Percentiles rank a stretch among this genome's conserved stretches.
Conservation (phyloP, 2,113 vertebrate genomes). For the Prunella fulvescens region DNA sequence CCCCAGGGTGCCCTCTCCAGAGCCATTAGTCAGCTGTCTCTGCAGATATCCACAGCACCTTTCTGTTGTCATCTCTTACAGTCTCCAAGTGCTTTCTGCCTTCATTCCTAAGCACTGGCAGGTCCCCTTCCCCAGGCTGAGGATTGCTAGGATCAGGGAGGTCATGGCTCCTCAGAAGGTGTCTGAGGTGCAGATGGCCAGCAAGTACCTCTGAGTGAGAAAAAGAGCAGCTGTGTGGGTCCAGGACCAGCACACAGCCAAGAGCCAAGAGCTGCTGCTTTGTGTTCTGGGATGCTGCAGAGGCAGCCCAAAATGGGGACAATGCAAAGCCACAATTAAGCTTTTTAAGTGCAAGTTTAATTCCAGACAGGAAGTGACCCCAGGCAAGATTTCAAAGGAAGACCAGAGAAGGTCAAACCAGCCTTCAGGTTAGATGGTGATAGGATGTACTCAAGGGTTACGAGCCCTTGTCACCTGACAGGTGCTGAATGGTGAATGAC, state of each 20-base stretch:
- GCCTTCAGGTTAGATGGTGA: neutral
- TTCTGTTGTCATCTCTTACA: neutral
- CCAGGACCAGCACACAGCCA: neutral
- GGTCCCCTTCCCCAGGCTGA: neutral
- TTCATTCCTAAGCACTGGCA: accelerated
- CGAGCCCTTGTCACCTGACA: neutral
- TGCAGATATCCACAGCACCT: neutral
- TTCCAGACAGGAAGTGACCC: neutral
- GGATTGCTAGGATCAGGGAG: neutral
- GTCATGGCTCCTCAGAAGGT: neutral
- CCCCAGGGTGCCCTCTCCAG: neutral
- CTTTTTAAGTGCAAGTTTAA: neutral
- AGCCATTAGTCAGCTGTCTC: neutral
- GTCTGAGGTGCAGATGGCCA: neutral
- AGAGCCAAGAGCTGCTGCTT: neutral
- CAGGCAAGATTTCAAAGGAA: neutral
- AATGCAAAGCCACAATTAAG: neutral
- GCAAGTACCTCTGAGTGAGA: neutral
- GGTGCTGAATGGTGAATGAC: neutral
- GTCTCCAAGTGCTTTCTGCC: neutral
- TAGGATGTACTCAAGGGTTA: neutral
- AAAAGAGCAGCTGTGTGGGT: neutral
- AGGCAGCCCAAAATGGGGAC: neutral
- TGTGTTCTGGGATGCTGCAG: neutral
- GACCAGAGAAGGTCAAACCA: neutral